Conservation (phyloP, 2,888 invertebrate species). For the Exephanes ischioxanthus region DNA sequence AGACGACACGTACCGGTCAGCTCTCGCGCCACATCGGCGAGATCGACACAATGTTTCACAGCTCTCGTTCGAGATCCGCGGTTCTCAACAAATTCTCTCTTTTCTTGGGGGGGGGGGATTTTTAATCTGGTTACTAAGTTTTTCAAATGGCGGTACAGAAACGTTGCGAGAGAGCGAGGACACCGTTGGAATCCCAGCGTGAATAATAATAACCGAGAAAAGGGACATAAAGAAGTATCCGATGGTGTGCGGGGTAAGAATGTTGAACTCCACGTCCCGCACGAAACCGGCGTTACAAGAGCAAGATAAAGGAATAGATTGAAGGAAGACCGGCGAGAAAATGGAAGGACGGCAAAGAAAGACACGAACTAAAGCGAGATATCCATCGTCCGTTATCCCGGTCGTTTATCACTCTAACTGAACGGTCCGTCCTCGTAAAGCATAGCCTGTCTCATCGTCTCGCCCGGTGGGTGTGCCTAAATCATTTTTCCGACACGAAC, state of each 20-base stretch:
- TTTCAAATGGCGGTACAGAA: not conserved
- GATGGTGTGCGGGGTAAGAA: constrained; percentile 29
- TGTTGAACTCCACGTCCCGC: constrained; percentile 56
- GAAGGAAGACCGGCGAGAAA: constrained; percentile 25
- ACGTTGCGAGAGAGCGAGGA: not conserved
- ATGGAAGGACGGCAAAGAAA: constrained; percentile 34
- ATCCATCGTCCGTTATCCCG: constrained; percentile 68
- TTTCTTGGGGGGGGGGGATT: not conserved
- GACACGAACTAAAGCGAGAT: constrained; percentile 68
- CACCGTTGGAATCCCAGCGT: constrained; percentile 49
- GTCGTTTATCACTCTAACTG: constrained; percentile 67
- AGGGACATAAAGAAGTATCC: constrained; percentile 66
- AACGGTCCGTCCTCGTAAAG: constrained; percentile 70
- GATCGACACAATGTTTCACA: constrained; percentile 54
- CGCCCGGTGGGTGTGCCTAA: constrained; percentile 78
- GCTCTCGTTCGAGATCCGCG: constrained; percentile 28
- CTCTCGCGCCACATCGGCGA: constrained; percentile 56
- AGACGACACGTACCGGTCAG: constrained; percentile 49
- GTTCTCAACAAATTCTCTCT: constrained; percentile 19
- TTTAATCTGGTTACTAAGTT: constrained; percentile 27
- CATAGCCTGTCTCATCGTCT: constrained; percentile 76
- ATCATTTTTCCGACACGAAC: constrained; percentile 68
- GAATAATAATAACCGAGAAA: constrained; percentile 63
- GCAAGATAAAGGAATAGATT: constrained; percentile 66
- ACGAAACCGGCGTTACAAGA: constrained; percentile 47